phyloP scores from a whole-genome alignment of 2,797 vertebrate genomes.

The Podarcis lilfordi region DNA sequence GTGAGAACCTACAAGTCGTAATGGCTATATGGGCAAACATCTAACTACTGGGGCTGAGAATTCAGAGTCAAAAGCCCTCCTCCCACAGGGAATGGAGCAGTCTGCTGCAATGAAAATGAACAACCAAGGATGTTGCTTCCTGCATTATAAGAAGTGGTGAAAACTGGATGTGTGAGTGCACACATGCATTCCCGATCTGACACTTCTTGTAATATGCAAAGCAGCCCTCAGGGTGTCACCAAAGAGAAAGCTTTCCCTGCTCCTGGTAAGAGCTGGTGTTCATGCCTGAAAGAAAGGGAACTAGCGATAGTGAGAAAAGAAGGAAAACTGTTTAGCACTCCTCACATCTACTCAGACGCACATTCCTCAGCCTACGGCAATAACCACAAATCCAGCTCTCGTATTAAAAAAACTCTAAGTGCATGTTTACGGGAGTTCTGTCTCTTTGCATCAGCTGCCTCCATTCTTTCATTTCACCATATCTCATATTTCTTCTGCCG shows the following conservation, averaged over 20 bases:
- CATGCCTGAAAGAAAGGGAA: background rate
- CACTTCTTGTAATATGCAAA: conserved; percentile 12
- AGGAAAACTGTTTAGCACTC: background rate
- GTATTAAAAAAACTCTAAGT: background rate
- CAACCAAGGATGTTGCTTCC: background rate
- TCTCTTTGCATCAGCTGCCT: background rate
- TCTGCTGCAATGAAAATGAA: background rate
- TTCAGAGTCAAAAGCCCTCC: background rate
- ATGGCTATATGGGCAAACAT: background rate
- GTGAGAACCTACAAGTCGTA: background rate
- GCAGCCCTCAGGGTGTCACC: conserved; percentile 19
- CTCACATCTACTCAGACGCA: background rate
- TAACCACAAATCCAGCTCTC: background rate
- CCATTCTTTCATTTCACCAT: background rate
- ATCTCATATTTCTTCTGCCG: background rate
- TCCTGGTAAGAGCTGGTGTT: background rate
- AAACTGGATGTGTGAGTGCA: background rate
- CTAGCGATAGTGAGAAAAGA: background rate
- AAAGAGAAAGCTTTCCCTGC: conserved; percentile 5
- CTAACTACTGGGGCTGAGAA: background rate
- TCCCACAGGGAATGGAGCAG: background rate
- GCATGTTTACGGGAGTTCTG: background rate
- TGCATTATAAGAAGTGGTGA: background rate
- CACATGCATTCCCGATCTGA: background rate
- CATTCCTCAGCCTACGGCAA: background rate